Percentiles rank a stretch among this genome's conserved stretches.
Evolutionary conservation across 1,140 invertebrate species (phyloP).

Genomic region (Tetragnatha versicolor): DNA sequence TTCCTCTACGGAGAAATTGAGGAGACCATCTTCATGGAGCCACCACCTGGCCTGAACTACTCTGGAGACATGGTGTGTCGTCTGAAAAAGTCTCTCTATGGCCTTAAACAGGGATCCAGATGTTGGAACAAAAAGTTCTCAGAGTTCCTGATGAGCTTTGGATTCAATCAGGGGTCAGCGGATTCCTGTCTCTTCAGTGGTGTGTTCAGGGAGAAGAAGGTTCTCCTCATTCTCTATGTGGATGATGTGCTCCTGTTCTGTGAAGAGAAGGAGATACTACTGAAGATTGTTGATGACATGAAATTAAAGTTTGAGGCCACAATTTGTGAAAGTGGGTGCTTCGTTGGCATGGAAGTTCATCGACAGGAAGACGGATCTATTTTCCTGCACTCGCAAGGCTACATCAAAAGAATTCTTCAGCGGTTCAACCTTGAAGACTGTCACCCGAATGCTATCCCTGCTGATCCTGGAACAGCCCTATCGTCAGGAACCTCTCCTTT

Average conservation of each 20-base stretch:
- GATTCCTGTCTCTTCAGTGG: too few relatives aligned
- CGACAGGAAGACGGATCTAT: too few relatives aligned
- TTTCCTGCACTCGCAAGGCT: too few relatives aligned
- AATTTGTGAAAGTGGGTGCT: constrained; percentile 12
- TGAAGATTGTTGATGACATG: too few relatives aligned
- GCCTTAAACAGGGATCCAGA: constrained; percentile 64
- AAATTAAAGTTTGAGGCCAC: constrained; percentile 29
- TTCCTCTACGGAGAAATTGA: too few relatives aligned
- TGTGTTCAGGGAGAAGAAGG: too few relatives aligned
- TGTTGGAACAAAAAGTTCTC: constrained; percentile 63
- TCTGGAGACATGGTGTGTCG: constrained; percentile 57
- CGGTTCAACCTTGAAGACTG: constrained; percentile 54
- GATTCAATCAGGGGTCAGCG: constrained; percentile 13
- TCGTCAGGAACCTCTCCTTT: constrained; percentile 1
- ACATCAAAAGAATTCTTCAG: constrained; percentile 40
- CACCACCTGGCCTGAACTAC: constrained; percentile 63
- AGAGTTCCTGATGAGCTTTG: constrained; percentile 27
- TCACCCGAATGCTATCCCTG: background rate
- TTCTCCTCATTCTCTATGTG: constrained; percentile 57
- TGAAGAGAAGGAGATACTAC: too few relatives aligned
- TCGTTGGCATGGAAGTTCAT: constrained; percentile 56
- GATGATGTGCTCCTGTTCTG: constrained; percentile 57
- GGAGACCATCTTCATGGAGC: constrained; percentile 62
- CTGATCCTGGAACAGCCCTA: background rate
- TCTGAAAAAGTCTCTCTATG: too few relatives aligned